Evolutionary conservation across 2,888 invertebrate species (phyloP).

Genomic region (Prenolepis imparis): DNA sequence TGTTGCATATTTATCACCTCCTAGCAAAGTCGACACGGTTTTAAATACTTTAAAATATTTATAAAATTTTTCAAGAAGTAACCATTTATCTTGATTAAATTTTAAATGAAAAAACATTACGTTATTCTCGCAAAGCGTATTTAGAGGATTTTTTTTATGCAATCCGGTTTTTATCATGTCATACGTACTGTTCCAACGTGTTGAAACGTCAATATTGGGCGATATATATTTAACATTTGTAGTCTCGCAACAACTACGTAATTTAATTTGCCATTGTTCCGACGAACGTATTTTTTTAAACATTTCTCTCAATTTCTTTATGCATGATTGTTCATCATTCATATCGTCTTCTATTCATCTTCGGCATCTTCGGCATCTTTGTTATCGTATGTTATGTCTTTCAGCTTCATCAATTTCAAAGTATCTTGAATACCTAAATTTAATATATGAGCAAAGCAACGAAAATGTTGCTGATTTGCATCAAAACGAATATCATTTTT

Average conservation of each 20-base stretch:
- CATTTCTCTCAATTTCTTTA: neutral
- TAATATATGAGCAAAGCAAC: neutral
- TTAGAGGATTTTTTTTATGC: neutral
- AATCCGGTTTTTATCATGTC: neutral
- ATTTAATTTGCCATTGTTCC: neutral
- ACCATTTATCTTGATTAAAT: too few species aligned
- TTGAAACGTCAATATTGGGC: neutral
- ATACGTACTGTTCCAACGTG: neutral
- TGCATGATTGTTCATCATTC: neutral
- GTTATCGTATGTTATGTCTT: neutral
- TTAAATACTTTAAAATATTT: too few species aligned
- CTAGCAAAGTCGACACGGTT: too few species aligned
- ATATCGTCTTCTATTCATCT: neutral
- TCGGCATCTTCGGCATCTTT: neutral
- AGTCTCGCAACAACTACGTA: neutral
- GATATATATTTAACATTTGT: neutral
- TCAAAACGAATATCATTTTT: neutral
- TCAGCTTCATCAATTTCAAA: neutral
- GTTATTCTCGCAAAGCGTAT: neutral
- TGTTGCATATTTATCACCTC: too few species aligned
- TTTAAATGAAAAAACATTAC: neutral
- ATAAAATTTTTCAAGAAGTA: too few species aligned
- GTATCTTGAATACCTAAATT: conserved; percentile 5
- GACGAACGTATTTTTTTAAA: neutral
- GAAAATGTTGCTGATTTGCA: neutral